phyloP scores from a whole-genome alignment of 2,888 invertebrate species.

The Cosmopolites sordidus region DNA sequence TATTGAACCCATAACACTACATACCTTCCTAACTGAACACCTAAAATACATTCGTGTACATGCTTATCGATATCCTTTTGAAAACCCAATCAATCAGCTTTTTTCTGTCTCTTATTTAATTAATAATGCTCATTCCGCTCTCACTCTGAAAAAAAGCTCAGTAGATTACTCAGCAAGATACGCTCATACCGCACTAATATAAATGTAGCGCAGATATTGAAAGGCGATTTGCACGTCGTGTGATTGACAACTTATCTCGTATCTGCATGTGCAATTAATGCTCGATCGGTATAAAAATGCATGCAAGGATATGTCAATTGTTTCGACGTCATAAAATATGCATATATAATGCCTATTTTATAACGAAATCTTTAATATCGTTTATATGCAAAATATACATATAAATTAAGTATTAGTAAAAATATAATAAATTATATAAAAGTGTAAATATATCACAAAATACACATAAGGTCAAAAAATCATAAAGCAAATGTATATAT shows the following conservation, averaged over 20 bases:
- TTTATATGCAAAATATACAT: not conserved
- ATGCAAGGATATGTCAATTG: not conserved
- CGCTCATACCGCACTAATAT: conserved; percentile 13
- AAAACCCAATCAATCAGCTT: not conserved
- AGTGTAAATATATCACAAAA: no score
- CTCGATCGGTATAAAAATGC: not conserved
- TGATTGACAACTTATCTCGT: conserved; percentile 20
- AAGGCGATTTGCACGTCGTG: conserved; percentile 21
- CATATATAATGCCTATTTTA: no score
- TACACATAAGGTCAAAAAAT: no score
- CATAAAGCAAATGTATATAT: no score
- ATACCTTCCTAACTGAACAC: not conserved
- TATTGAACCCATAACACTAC: no score
- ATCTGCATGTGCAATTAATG: conserved; percentile 1
- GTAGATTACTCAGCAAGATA: conserved; percentile 14
- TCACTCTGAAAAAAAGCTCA: not conserved
- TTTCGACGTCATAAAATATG: no score
- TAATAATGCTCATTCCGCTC: not conserved
- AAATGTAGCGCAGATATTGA: conserved; percentile 16
- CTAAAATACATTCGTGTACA: not conserved
- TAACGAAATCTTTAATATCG: not conserved
- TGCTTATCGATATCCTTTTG: not conserved
- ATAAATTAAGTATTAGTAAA: not conserved
- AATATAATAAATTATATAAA: no score
- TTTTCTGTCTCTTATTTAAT: not conserved